Base-by-base conservation (phyloP, 2,113 vertebrate species). In the Atlantisia rogersi region DNA sequence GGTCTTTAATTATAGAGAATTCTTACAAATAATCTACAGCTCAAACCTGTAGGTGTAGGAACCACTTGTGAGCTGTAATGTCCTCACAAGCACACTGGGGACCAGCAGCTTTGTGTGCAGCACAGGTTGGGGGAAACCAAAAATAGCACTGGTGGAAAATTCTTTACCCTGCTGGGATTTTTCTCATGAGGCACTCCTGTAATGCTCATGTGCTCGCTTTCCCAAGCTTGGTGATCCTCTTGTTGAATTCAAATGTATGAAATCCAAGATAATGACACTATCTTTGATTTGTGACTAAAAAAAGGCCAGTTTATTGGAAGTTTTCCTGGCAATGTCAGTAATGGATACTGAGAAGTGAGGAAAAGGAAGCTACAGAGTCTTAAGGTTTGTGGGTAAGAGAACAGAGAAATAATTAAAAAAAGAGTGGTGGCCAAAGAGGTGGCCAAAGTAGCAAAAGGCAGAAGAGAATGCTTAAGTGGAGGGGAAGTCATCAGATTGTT, bases 81-180 rank as follows among this genome's bases (percentile, higher is more conserved):
- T 59, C 24, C 13, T 78, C 53, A 40, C 40, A 44, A 46, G 37
- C 6, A 8, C 18, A 8, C 29, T 2, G 24, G 46, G 85, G 15
- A 79, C n/a, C 59, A 67, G 37, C 0, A 2, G 20, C 39, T 89
- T 71, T 92, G 39, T 68, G 12, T 12, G n/a, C 24, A 32, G 39
- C 42, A 53, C 35, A 86, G 71, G 73, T 6, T 86, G 64, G 17
- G 21, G 20, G 10, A 90, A 64, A 77, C 40, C 35, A 86, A 81
- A 96, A 92, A 88, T 69, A 88, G 62, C 21, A 50, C 10, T 29
- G 16, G 26, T 86, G 65, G 62, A 92, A 86, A 95, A 92, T 89
- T 76, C 79, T 65, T 67, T 37, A 73, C 40, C 80, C 82, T 94
- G 67, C 67, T 97, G 95, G 74, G 32, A 26, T 65, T 91, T 90